These are phyloP conservation scores for Capreolus pygargus DNA, from an alignment of 2,113 vertebrate species.

Conservation along the genomic window DNA sequence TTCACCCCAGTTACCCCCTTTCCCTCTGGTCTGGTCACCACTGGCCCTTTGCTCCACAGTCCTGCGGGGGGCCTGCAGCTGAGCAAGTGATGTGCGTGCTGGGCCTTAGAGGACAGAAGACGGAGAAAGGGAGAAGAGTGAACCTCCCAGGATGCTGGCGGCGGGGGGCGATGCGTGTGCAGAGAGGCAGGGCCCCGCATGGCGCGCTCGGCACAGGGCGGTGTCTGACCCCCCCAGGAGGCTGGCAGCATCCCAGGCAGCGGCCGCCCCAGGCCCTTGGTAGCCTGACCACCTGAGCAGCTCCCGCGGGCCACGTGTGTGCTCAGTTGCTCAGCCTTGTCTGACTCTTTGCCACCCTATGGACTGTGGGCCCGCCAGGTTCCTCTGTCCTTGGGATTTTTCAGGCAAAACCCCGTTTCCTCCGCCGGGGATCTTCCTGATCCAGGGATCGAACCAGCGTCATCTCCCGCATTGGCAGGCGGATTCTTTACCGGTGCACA, in stretches of 20 bases:
- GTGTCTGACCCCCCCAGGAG: accelerated
- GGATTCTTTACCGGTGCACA: background rate
- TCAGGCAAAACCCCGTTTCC: background rate
- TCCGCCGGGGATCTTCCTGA: background rate
- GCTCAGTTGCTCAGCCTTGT: background rate
- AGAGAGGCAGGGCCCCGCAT: background rate
- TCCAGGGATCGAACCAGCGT: background rate
- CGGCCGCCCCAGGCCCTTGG: accelerated
- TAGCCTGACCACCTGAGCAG: too few relatives aligned
- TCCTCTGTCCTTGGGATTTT: background rate
- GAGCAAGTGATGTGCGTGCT: background rate
- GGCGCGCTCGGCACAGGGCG: accelerated
- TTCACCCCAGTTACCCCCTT: background rate
- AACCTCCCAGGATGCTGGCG: accelerated
- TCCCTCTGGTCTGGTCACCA: background rate
- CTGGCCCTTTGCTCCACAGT: accelerated
- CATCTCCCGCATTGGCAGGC: background rate
- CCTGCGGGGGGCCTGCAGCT: background rate
- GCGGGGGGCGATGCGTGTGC: accelerated
- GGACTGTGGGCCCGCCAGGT: background rate
- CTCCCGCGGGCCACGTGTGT: accelerated
- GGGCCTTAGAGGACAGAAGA: background rate
- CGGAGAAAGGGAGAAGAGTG: background rate
- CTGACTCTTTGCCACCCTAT: background rate
- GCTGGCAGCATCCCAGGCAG: background rate